A percentile compares a stretch with the other conserved stretches of the same genome.
Evolutionary conservation across 2,113 vertebrate species (phyloP).

Genomic region (Campylomormyrus tamandua): DNA sequence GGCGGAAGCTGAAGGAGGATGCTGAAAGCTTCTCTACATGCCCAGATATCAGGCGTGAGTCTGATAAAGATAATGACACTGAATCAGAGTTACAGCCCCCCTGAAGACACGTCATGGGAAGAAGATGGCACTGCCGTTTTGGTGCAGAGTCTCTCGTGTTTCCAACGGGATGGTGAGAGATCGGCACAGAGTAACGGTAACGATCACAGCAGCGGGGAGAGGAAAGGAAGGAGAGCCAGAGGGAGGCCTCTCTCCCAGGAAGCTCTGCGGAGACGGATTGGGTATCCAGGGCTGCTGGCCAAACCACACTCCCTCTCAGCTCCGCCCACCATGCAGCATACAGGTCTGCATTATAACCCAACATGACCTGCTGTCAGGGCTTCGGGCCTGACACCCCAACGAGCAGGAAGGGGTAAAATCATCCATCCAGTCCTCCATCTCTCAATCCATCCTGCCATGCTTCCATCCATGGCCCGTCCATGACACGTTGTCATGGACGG

Average conservation of each 20-base stretch:
- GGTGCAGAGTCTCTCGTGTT: not conserved
- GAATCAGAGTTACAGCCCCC: not conserved
- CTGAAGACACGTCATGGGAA: not conserved
- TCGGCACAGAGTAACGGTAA: not conserved
- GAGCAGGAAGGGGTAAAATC: not conserved
- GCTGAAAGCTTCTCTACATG: not conserved
- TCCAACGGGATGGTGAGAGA: not conserved
- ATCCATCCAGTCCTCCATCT: not conserved
- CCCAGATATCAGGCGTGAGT: not conserved
- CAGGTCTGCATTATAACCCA: not conserved
- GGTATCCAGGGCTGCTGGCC: not conserved
- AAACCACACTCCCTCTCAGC: not conserved
- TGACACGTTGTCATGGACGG: no score
- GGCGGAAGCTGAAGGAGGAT: not conserved
- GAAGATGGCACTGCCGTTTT: not conserved
- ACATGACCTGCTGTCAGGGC: not conserved
- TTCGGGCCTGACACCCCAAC: not conserved
- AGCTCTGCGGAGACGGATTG: not conserved
- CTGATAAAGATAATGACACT: not conserved
- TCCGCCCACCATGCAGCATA: not conserved
- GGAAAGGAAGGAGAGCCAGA: not conserved
- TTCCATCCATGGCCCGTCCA: not conserved
- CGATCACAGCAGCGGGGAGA: not conserved
- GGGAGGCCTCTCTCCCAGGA: not conserved
- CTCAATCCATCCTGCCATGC: not conserved